Evolutionary conservation across 2,113 vertebrate genomes (phyloP), one percentile per base, ranked within the genome.

Genomic region (Bufo bufo): DNA sequence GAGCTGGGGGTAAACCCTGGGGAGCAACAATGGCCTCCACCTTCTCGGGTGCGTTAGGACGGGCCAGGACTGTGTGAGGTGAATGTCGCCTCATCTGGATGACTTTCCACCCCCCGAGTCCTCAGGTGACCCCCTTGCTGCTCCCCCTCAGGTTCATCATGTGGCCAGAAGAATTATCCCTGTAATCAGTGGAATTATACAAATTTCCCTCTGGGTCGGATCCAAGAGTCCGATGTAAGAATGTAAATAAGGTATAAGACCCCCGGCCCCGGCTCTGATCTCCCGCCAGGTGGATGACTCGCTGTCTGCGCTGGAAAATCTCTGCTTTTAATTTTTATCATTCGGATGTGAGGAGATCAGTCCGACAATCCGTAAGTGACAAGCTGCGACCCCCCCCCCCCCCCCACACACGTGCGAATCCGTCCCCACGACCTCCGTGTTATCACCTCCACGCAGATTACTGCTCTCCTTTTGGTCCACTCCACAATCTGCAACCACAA

Each of bases 311-410:
- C 4, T 75, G 50, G 17, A 56, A 69, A 75, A 85, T 52, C 14
- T 71, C 84, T 85, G 84, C 69, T 85, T 85, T 56, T 85, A 75
- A 85, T 85, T 61, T 85, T 20, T 13, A 61, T 77, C 52, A 54
- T 84, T 71, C 72, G 47, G 50, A 52, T 66, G 61, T 84, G 49
- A 84, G 71, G 58, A 59, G 66, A 69, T 69, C 66, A 84, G 74
- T 59, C 13, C 54, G 2, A 14, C 5, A 13, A 43, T 66, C 74
- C 4, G 74, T 72, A 56, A 56, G 74, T 43, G 4, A 16, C 9
- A 33, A 33, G 33, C 33, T 33, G 33, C 33, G 33, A 33, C 33
- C 33, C 33, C 33, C 33, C 33, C 33, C 33, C 33, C 33, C 33
- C 33, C 33, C 33, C 33, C 33, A 0, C 33, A 33, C 33, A 1